phyloP scores from a whole-genome alignment of 2,797 vertebrate genomes.

The Gobionotothen gibberifrons region DNA sequence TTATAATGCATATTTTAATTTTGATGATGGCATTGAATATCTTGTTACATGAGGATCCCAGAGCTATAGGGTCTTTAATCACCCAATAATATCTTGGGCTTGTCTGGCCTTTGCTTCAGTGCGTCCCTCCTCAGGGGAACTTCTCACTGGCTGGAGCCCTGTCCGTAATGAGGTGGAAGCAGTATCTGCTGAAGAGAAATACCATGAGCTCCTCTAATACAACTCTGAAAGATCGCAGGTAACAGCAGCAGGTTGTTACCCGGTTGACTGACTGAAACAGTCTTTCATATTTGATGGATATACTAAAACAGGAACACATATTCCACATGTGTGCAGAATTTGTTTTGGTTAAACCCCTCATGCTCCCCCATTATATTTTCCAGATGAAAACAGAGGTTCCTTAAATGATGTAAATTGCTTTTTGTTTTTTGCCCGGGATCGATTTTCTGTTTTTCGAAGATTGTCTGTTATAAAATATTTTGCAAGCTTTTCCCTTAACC shows the following conservation, averaged over 20 bases:
- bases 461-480: not conserved
- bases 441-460: not conserved
- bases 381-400: not conserved
- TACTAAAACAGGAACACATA: conserved; percentile 11
- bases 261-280: conserved; percentile 29
- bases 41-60: conserved; percentile 53
- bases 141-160: conserved; percentile 53
- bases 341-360: not conserved
- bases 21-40: conserved; percentile 48
- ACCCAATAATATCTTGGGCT: conserved; percentile 58
- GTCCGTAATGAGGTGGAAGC: conserved; percentile 68
- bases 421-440: not conserved
- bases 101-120: conserved; percentile 58
- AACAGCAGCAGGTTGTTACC: conserved; percentile 45
- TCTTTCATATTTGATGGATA: conserved; percentile 18
- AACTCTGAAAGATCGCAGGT: conserved; percentile 42
- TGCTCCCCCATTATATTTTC: not conserved
- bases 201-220: conserved; percentile 42
- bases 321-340: not conserved
- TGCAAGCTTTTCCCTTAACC: too few relatives aligned
- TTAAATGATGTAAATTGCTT: not conserved
- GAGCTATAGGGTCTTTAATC: conserved; percentile 62
- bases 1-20: conserved; percentile 11
- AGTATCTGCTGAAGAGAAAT: conserved; percentile 54
- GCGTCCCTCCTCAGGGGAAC: conserved; percentile 50